Evolutionary conservation across 2,888 invertebrate genomes (phyloP).

Genomic region (Microdon myrmicae): DNA sequence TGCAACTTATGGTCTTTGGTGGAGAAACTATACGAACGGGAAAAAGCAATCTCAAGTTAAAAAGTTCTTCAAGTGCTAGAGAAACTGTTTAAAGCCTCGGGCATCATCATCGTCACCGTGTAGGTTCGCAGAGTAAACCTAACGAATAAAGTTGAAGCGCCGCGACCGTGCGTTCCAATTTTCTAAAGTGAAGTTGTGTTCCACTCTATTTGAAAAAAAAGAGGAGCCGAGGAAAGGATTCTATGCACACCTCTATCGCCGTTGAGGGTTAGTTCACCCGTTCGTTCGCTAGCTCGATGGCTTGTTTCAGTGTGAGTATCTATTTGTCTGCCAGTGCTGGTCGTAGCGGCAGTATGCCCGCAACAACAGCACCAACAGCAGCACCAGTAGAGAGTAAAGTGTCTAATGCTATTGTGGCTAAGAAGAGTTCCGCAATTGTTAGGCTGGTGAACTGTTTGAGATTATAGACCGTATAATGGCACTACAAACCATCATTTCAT

Average conservation of each 20-base stretch:
- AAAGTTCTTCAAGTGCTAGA: constrained; percentile 38
- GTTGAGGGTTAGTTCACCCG: no score
- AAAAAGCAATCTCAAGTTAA: constrained; percentile 19
- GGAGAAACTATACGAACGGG: no score
- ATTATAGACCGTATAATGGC: constrained; percentile 48
- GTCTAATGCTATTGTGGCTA: constrained; percentile 51
- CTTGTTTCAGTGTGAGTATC: constrained; percentile 18
- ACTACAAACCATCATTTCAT: constrained; percentile 41
- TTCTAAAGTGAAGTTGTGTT: constrained; percentile 41
- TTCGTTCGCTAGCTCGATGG: no score
- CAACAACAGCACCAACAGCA: no score
- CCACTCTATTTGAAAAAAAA: constrained; percentile 14
- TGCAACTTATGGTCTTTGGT: constrained; percentile 48
- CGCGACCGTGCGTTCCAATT: constrained; percentile 49
- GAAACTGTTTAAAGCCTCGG: constrained; percentile 42
- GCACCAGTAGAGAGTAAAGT: constrained; percentile 40
- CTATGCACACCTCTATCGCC: no score
- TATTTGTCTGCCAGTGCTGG: constrained; percentile 9
- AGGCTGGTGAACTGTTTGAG: constrained; percentile 50
- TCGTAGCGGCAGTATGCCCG: no score
- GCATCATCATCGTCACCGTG: constrained; percentile 8
- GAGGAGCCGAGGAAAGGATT: no score
- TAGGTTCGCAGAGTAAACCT: constrained; percentile 32
- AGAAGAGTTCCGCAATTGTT: constrained; percentile 52
- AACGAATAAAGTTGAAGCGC: constrained; percentile 39